These are phyloP conservation scores for Hypolimnas misippus DNA, from an alignment of 2,888 invertebrate species.

Conservation along the genomic window DNA sequence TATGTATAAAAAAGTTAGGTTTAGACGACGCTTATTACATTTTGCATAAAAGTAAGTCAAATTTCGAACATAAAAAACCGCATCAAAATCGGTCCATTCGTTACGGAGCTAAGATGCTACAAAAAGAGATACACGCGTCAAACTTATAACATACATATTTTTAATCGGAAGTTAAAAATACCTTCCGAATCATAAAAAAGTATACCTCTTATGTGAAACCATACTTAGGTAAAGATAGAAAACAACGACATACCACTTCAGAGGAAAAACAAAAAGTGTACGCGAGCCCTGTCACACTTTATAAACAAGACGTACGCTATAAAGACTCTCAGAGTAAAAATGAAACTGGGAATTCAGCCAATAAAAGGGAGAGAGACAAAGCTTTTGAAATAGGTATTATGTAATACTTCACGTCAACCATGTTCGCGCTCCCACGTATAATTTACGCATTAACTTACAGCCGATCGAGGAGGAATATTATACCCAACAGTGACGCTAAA, in stretches of 20 bases:
- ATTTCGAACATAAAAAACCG: too few relatives aligned
- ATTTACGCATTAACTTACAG: slow-evolving; percentile 62
- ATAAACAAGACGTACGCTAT: slow-evolving; percentile 43
- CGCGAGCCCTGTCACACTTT: slow-evolving; percentile 42
- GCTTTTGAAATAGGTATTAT: slow-evolving; percentile 57
- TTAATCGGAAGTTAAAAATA: too few relatives aligned
- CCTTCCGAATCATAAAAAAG: slow-evolving; percentile 17
- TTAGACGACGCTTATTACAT: too few relatives aligned
- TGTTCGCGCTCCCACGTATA: slow-evolving; percentile 63
- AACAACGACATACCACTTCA: slow-evolving; percentile 37
- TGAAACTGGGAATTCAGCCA: slow-evolving; percentile 61
- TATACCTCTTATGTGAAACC: slow-evolving; percentile 21
- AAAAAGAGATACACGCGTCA: too few relatives aligned
- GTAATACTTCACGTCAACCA: slow-evolving; percentile 59
- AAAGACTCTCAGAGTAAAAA: slow-evolving; percentile 51
- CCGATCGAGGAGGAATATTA: slow-evolving; percentile 51
- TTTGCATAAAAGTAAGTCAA: too few relatives aligned
- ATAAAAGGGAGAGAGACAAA: slow-evolving; percentile 59
- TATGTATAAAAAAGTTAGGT: too few relatives aligned
- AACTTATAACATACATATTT: too few relatives aligned
- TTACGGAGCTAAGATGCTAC: too few relatives aligned
- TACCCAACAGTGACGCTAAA: background rate
- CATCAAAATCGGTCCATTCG: too few relatives aligned
- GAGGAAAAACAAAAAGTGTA: slow-evolving; percentile 42
- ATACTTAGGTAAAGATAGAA: slow-evolving; percentile 32